Conservation (phyloP, 2,888 invertebrate genomes). For the Drosophila pegasa region DNA sequence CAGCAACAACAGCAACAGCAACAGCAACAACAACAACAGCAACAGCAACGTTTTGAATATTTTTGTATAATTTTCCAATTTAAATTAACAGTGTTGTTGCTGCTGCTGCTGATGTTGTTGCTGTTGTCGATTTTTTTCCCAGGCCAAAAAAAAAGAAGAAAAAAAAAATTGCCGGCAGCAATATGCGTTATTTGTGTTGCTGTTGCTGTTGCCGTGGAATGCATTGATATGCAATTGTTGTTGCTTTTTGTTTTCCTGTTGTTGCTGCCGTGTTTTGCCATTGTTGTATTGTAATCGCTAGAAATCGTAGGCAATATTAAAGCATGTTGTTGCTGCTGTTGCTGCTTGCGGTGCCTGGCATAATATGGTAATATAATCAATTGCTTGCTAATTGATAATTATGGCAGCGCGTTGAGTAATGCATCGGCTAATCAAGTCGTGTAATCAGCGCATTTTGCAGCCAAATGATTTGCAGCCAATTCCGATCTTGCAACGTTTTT, state of each 20-base stretch:
- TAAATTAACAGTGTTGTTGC: conserved; percentile 78
- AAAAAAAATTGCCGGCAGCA: conserved; percentile 63
- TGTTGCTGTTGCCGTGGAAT: conserved; percentile 44
- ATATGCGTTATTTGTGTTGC: conserved; percentile 57
- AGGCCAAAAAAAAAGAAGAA: conserved; percentile 63
- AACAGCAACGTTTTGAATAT: conserved; percentile 75
- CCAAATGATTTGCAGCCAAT: conserved; percentile 17
- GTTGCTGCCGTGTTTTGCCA: conserved; percentile 38
- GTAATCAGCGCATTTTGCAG: conserved; percentile 41
- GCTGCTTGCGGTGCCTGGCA: conserved; percentile 50
- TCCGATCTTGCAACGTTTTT: not conserved
- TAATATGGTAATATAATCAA: conserved; percentile 74
- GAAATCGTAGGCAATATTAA: conserved; percentile 31
- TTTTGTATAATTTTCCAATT: conserved; percentile 84
- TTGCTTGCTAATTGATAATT: conserved; percentile 83
- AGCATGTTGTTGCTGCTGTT: conserved; percentile 31
- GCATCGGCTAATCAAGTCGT: conserved; percentile 53
- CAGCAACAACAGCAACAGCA: conserved; percentile 34
- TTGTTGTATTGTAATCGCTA: conserved; percentile 62
- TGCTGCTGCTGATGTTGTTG: conserved; percentile 46
- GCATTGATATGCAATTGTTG: conserved; percentile 58
- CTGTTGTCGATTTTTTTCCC: conserved; percentile 79
- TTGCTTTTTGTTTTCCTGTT: conserved; percentile 7
- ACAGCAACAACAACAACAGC: conserved; percentile 37
- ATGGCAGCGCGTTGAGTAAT: conserved; percentile 61